phyloP scores from a whole-genome alignment of 2,113 vertebrate species.

The Podilymbus podiceps region DNA sequence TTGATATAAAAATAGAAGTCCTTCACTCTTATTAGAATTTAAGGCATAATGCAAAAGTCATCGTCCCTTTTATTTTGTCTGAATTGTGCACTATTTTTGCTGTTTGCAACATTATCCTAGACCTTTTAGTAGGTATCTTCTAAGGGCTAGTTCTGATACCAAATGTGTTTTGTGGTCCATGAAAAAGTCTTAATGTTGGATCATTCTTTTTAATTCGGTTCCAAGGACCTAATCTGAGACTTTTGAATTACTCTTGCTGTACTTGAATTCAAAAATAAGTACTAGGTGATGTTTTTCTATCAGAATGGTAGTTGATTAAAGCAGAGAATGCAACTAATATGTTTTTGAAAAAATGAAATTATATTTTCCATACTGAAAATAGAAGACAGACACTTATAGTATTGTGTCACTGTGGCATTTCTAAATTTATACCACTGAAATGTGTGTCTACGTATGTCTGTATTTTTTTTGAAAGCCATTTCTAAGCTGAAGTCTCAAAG shows the following conservation, averaged over 20 bases:
- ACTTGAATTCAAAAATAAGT: background rate
- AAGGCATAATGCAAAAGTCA: background rate
- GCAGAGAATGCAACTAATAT: background rate
- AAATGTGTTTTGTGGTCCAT: background rate
- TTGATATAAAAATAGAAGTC: background rate
- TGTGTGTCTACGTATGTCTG: background rate
- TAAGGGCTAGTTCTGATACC: background rate
- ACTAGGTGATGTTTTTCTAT: background rate
- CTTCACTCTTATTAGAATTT: background rate
- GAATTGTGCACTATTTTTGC: background rate
- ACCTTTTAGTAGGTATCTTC: background rate
- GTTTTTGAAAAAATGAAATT: background rate
- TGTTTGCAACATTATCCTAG: background rate
- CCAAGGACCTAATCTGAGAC: background rate
- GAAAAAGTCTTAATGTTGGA: background rate
- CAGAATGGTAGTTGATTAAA: background rate
- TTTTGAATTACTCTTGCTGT: background rate
- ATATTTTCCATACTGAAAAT: slow-evolving; percentile 34
- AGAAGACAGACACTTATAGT: background rate
- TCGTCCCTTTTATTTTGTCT: background rate
- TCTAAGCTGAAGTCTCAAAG: background rate
- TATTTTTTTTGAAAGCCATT: background rate
- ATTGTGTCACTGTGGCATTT: background rate
- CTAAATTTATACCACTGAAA: background rate
- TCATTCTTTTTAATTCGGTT: background rate